Conservation (phyloP, 2,888 invertebrate species). For the Xanthia icteritia region DNA sequence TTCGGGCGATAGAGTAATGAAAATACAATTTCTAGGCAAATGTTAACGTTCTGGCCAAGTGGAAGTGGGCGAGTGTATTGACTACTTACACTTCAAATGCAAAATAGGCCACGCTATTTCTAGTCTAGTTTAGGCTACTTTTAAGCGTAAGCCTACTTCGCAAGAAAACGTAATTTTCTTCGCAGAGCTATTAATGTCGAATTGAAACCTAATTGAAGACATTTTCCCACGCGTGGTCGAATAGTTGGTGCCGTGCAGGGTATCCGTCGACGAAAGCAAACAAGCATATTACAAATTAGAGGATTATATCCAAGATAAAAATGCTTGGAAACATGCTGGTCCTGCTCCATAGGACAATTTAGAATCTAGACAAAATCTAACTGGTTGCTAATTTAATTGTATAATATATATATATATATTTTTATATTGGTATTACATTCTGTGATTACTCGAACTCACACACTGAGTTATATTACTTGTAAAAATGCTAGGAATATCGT, state of each 20-base stretch:
- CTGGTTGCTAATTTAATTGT: no score
- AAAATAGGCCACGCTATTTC: slow-evolving; percentile 19
- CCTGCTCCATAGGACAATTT: no score
- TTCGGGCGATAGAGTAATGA: slow-evolving; percentile 8
- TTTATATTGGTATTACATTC: no score
- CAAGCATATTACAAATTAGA: no score
- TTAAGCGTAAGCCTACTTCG: neutral
- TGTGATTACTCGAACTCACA: no score
- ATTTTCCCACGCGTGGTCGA: neutral
- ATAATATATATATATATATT: no score
- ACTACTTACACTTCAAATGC: slow-evolving; percentile 41
- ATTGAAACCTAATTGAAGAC: neutral
- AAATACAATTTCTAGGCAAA: slow-evolving; percentile 53
- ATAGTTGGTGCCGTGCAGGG: no score
- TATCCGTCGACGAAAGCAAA: neutral
- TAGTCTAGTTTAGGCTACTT: neutral
- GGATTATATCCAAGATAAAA: no score
- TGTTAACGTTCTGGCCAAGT: slow-evolving; percentile 11
- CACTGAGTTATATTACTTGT: no score
- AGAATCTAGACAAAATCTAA: no score
- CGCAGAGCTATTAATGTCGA: neutral
- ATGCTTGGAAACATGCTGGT: no score
- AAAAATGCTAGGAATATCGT: no score
- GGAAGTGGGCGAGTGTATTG: slow-evolving; percentile 19
- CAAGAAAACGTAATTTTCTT: neutral